A percentile compares a stretch with the other conserved stretches of the same genome.
phyloP scores from a whole-genome alignment of 1,140 invertebrate genomes.

The Bombus vancouverensis region DNA sequence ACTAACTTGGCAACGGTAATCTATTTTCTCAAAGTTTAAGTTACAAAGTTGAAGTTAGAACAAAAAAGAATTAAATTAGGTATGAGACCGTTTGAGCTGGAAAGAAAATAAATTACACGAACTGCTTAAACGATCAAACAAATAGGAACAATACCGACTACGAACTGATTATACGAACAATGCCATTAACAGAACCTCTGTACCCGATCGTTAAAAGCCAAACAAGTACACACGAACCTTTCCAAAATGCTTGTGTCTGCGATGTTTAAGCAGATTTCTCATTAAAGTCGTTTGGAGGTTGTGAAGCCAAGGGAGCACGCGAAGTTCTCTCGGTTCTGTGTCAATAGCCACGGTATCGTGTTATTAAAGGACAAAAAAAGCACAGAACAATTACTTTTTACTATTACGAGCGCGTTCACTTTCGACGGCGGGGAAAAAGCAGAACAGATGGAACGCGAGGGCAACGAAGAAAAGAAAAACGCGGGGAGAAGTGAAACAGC shows the following conservation, averaged over 20 bases:
- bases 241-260: neutral
- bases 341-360: neutral
- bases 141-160: too few relatives aligned
- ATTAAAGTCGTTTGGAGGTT: neutral
- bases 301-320: neutral
- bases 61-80: too few relatives aligned
- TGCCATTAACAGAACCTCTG: neutral
- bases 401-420: conserved; percentile 27
- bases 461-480: neutral
- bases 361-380: neutral
- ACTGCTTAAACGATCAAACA: too few relatives aligned
- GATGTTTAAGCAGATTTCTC: neutral
- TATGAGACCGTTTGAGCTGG: too few relatives aligned
- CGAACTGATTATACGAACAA: neutral
- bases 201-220: neutral
- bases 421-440: conserved; percentile 1
- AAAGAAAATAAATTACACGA: too few relatives aligned
- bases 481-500: conserved; percentile 41
- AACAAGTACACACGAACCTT: neutral
- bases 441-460: neutral
- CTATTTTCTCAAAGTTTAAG: too few relatives aligned
- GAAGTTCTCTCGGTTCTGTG: neutral
- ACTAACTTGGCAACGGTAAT: too few relatives aligned
- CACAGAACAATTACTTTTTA: conserved; percentile 60
- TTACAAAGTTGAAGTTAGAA: too few relatives aligned